phyloP scores from a whole-genome alignment of 2,113 vertebrate species.

The Natator depressus region DNA sequence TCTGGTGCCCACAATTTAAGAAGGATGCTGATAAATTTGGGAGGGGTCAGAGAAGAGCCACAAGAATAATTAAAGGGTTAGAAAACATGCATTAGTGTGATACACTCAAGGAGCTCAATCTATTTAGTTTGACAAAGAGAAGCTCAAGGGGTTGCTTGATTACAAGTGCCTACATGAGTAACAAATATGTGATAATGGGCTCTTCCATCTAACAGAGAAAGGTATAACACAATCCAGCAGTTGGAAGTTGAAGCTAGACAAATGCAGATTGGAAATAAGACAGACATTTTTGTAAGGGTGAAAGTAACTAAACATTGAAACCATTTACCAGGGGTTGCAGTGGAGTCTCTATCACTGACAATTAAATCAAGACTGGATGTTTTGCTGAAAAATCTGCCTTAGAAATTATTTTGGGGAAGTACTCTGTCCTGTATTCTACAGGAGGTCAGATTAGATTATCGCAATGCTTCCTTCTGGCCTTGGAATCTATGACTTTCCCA shows the following conservation, averaged over 20 bases:
- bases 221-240: neutral
- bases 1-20: neutral
- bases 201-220: neutral
- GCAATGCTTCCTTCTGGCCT: neutral
- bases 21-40: neutral
- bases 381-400: neutral
- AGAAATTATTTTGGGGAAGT: neutral
- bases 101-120: neutral
- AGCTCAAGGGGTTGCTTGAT: neutral
- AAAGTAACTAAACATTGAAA: neutral
- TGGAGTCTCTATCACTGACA: neutral
- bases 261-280: neutral
- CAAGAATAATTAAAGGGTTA: neutral
- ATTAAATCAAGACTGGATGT: neutral
- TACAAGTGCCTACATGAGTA: neutral
- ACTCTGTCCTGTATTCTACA: neutral
- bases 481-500: neutral
- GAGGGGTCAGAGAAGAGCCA: neutral
- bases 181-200: neutral
- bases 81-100: neutral
- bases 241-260: neutral
- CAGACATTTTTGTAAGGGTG: neutral
- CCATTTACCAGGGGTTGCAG: neutral
- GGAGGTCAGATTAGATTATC: neutral
- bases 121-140: neutral